Percentiles rank a stretch among this genome's conserved stretches.
Evolutionary conservation across 2,797 vertebrate species (phyloP).

Genomic region (Zalophus californianus): DNA sequence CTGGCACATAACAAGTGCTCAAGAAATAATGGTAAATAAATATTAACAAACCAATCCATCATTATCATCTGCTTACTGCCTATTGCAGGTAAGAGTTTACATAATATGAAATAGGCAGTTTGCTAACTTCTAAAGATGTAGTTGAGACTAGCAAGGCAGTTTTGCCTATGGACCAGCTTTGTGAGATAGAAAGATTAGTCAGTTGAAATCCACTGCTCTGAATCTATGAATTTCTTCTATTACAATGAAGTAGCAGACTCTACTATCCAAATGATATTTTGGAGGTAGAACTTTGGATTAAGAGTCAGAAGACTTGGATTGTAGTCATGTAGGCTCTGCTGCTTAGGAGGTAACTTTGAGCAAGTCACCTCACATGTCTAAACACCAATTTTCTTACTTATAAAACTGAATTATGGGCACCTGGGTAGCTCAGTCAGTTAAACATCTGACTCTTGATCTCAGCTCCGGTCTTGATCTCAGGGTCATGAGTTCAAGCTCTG

Average conservation of each 20-base stretch:
- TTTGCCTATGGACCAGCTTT: neutral
- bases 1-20: conserved; percentile 27
- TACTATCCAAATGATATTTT: neutral
- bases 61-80: neutral
- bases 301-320: neutral
- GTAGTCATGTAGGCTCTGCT: neutral
- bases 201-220: neutral
- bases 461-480: neutral
- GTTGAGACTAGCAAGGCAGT: neutral
- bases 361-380: neutral
- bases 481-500: neutral
- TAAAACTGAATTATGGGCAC: neutral
- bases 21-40: conserved; percentile 47
- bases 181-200: neutral
- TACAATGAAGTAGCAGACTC: neutral
- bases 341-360: neutral
- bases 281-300: neutral
- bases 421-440: neutral
- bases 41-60: conserved; percentile 4
- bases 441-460: neutral
- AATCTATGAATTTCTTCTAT: neutral
- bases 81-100: neutral
- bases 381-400: neutral
- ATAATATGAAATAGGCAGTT: neutral
- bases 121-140: neutral